Evolutionary conservation across 2,113 vertebrate genomes (phyloP).

Genomic region (Stictonetta naevosa): DNA sequence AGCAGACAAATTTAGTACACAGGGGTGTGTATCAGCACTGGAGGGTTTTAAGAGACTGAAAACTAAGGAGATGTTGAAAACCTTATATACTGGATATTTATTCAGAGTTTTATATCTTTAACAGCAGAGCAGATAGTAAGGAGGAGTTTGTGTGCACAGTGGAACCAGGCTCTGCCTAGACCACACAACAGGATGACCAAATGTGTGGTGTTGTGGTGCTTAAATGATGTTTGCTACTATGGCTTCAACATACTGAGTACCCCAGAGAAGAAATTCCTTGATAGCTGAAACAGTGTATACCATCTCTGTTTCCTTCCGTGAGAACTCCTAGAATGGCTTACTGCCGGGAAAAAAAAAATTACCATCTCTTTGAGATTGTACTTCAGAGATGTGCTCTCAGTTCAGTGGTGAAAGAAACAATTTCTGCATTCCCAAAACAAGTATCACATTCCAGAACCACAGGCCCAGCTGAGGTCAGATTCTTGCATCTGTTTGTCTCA

Average conservation of each 20-base stretch:
- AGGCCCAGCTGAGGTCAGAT: neutral
- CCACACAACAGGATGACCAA: neutral
- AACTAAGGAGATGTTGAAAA: neutral
- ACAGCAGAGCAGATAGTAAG: neutral
- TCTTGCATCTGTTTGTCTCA: neutral
- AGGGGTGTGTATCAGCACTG: neutral
- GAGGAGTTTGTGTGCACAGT: neutral
- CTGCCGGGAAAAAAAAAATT: neutral
- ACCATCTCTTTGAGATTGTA: neutral
- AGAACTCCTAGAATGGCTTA: neutral
- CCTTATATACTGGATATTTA: too few relatives aligned
- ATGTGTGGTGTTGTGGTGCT: neutral
- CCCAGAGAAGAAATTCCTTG: neutral
- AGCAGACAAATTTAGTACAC: neutral
- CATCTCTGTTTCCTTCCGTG: neutral
- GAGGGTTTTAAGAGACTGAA: neutral
- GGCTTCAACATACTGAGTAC: neutral
- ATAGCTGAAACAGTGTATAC: neutral
- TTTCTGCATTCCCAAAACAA: neutral
- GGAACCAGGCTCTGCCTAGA: neutral
- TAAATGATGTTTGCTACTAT: neutral
- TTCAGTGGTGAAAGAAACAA: fast-evolving
- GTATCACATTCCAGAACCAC: neutral
- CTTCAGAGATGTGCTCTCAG: neutral
- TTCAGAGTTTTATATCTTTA: neutral